Conservation (phyloP, 2,113 vertebrate species). For the Aldabrachelys gigantea region DNA sequence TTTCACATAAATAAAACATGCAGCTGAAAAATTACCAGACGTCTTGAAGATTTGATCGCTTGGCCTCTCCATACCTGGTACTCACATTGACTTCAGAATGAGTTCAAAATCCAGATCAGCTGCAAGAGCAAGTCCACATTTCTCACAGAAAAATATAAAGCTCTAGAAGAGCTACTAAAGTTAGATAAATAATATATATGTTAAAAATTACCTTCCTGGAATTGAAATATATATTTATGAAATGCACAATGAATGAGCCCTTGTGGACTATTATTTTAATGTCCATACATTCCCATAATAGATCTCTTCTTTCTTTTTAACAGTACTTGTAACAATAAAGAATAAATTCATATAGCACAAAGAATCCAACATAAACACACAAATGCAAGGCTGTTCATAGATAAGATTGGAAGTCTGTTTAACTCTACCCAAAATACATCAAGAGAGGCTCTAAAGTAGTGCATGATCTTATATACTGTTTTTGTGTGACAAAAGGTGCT, state of each 20-base stretch:
- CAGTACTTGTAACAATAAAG: slow-evolving; percentile 47
- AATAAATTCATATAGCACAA: slow-evolving; percentile 54
- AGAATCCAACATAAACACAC: slow-evolving; percentile 52
- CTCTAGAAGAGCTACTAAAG: slow-evolving; percentile 18
- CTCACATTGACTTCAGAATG: neutral
- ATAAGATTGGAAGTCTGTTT: slow-evolving; percentile 33
- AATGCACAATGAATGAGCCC: slow-evolving; percentile 36
- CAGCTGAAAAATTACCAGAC: neutral
- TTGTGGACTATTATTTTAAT: slow-evolving; percentile 46
- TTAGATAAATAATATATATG: neutral
- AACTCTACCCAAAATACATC: slow-evolving; percentile 31
- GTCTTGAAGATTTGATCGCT: neutral
- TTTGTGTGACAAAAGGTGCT: slow-evolving; percentile 39
- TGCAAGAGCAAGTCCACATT: neutral
- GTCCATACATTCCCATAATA: slow-evolving; percentile 31
- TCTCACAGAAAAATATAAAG: neutral
- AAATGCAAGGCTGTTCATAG: slow-evolving; percentile 28
- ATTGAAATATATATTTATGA: slow-evolving; percentile 59
- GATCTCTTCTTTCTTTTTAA: slow-evolving; percentile 61
- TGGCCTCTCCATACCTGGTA: neutral
- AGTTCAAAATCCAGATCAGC: slow-evolving; percentile 1
- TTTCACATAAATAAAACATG: neutral
- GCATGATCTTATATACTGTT: slow-evolving; percentile 32
- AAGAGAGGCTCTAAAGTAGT: slow-evolving; percentile 48
- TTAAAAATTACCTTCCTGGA: slow-evolving; percentile 9